Conservation (phyloP, 2,797 vertebrate genomes). For the Pampus argenteus region DNA sequence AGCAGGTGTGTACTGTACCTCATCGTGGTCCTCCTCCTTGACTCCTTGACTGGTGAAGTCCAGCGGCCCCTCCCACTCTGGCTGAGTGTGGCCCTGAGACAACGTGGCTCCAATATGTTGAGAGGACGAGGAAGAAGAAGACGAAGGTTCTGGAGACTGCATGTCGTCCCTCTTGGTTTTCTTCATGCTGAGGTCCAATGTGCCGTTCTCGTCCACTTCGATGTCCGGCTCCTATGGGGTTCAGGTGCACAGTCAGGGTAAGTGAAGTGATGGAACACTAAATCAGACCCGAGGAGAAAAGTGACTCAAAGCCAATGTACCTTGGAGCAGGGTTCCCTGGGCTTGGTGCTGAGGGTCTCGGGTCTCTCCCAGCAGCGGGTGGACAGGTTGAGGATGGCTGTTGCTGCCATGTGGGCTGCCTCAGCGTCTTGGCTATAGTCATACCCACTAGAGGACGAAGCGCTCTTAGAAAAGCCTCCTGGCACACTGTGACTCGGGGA, state of each 20-base stretch:
- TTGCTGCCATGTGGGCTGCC: constrained; percentile 98
- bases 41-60: constrained; percentile 95
- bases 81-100: constrained; percentile 89
- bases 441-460: constrained; percentile 91
- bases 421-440: constrained; percentile 97
- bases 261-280: neutral
- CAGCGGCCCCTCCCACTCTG: constrained; percentile 95
- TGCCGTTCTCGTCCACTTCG: constrained; percentile 98
- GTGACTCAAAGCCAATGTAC: constrained; percentile 67
- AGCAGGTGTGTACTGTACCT: constrained; percentile 80
- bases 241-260: neutral
- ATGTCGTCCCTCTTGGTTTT: constrained; percentile 90
- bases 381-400: constrained; percentile 98
- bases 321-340: constrained; percentile 82
- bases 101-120: constrained; percentile 82
- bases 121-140: constrained; percentile 83
- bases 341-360: constrained; percentile 92
- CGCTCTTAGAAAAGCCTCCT: constrained; percentile 88
- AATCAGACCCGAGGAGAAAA: too few species aligned
- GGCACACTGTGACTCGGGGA: constrained; percentile 89
- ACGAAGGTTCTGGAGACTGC: constrained; percentile 88
- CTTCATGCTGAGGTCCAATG: constrained; percentile 97
- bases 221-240: constrained; percentile 89
- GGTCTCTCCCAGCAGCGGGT: constrained; percentile 99
- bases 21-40: constrained; percentile 92